Percentiles rank a stretch among this genome's conserved stretches.
Conservation (phyloP, 2,888 invertebrate genomes). For the Mimas tiliae region DNA sequence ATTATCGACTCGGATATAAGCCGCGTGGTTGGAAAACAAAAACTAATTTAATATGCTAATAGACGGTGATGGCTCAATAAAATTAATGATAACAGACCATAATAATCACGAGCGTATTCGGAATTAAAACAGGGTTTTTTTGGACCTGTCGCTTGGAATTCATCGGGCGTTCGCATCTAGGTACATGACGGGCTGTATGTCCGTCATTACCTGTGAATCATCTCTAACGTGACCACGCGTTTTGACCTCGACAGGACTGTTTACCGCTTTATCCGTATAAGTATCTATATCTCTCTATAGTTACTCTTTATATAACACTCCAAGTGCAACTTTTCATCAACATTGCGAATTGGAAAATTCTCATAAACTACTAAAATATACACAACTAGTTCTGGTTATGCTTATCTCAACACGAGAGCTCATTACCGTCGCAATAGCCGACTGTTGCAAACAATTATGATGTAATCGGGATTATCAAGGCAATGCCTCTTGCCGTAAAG, state of each 20-base stretch:
- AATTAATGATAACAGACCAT: conserved; percentile 56
- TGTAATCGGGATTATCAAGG: conserved; percentile 12
- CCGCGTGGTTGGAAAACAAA: conserved; percentile 48
- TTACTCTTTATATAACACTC: neutral
- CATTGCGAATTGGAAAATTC: neutral
- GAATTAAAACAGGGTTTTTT: conserved; percentile 52
- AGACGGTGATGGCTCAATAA: conserved; percentile 60
- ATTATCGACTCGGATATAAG: conserved; percentile 47
- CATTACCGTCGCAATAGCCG: conserved; percentile 18
- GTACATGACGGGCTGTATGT: conserved; percentile 64
- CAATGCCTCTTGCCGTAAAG: neutral
- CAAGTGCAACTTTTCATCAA: neutral
- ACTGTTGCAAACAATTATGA: conserved; percentile 9
- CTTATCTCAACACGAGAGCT: conserved; percentile 10
- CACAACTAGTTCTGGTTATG: conserved; percentile 2
- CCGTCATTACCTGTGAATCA: conserved; percentile 81
- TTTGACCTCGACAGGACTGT: neutral
- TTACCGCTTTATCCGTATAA: neutral
- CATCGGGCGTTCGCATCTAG: conserved; percentile 73
- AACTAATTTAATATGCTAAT: conserved; percentile 65
- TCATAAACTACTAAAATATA: neutral
- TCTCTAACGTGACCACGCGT: conserved; percentile 31
- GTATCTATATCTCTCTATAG: neutral
- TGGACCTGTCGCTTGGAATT: conserved; percentile 63
- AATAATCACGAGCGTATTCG: conserved; percentile 51